phyloP scores from a whole-genome alignment of 2,888 invertebrate genomes.

The Acheta domesticus region DNA sequence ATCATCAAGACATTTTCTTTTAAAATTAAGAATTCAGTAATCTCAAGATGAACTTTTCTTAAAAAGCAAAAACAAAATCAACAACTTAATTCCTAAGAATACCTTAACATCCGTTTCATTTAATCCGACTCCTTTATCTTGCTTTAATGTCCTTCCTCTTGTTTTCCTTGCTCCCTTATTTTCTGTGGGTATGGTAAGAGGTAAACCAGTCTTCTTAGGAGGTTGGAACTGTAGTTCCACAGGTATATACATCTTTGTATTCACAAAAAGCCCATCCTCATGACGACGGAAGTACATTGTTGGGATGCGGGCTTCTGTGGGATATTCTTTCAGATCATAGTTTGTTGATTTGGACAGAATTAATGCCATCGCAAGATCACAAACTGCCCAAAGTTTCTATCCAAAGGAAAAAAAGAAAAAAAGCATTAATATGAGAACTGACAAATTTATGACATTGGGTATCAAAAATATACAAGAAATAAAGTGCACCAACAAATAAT shows the following conservation, averaged over 20 bases:
- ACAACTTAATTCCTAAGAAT: constrained; percentile 29
- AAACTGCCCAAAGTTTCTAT: constrained; percentile 94
- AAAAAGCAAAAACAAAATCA: too few relatives aligned
- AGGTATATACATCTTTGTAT: constrained; percentile 75
- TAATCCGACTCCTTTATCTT: constrained; percentile 55
- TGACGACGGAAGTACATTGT: constrained; percentile 85
- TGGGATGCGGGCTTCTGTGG: constrained; percentile 80
- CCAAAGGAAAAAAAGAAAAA: too few relatives aligned
- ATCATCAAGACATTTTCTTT: too few relatives aligned
- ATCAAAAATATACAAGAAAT: too few relatives aligned
- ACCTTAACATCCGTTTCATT: constrained; percentile 61
- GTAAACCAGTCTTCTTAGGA: constrained; percentile 46
- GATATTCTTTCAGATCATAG: constrained; percentile 87
- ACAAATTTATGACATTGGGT: neutral
- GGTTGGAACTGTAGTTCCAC: constrained; percentile 63
- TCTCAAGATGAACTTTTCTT: too few relatives aligned
- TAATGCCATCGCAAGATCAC: constrained; percentile 90
- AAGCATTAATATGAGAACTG: constrained; percentile 39
- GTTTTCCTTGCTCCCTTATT: constrained; percentile 45
- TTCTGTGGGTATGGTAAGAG: constrained; percentile 48
- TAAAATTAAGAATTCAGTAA: too few relatives aligned
- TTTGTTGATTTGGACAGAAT: constrained; percentile 81
- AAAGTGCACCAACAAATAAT: too few relatives aligned
- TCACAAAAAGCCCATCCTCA: constrained; percentile 58
- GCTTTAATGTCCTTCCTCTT: constrained; percentile 44